A percentile compares a stretch with the other conserved stretches of the same genome.
These are phyloP conservation scores for Chirona hameri DNA, from an alignment of 2,888 invertebrate genomes.

Conservation along the genomic window DNA sequence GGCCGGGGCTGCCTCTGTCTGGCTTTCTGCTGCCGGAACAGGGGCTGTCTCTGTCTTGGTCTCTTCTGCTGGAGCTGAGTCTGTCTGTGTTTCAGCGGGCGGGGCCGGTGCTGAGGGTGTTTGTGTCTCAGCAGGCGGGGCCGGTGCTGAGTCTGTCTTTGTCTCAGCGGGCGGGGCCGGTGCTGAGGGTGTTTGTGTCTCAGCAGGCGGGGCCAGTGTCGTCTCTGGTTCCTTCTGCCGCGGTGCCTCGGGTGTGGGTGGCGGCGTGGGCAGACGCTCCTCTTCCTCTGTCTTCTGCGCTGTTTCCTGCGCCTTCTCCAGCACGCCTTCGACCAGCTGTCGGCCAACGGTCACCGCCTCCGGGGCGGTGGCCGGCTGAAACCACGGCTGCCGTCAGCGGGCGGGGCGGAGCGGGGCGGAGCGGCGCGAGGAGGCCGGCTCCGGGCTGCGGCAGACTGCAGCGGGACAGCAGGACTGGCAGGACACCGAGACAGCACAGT, in stretches of 20 bases:
- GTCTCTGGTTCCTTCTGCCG: background rate
- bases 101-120: background rate
- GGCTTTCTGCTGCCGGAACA: background rate
- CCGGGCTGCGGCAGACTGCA: background rate
- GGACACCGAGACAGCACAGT: too few relatives aligned
- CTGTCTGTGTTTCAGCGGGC: background rate
- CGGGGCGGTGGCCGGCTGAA: background rate
- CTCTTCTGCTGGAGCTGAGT: background rate
- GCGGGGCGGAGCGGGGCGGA: background rate
- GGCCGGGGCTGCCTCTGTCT: background rate
- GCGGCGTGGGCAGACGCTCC: background rate
- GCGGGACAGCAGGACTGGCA: background rate
- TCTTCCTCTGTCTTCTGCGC: background rate
- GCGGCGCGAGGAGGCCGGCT: background rate
- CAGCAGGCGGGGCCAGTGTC: background rate
- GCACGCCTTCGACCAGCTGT: background rate
- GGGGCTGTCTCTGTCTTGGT: background rate
- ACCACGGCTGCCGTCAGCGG: background rate
- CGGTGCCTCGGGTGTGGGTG: background rate
- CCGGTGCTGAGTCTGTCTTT: background rate
- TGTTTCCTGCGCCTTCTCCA: background rate
- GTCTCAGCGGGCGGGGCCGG: background rate
- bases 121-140: background rate
- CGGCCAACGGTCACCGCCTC: background rate
- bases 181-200: background rate